These are phyloP conservation scores for Cuniculus paca DNA, from an alignment of 2,797 vertebrate species.

Conservation along the genomic window DNA sequence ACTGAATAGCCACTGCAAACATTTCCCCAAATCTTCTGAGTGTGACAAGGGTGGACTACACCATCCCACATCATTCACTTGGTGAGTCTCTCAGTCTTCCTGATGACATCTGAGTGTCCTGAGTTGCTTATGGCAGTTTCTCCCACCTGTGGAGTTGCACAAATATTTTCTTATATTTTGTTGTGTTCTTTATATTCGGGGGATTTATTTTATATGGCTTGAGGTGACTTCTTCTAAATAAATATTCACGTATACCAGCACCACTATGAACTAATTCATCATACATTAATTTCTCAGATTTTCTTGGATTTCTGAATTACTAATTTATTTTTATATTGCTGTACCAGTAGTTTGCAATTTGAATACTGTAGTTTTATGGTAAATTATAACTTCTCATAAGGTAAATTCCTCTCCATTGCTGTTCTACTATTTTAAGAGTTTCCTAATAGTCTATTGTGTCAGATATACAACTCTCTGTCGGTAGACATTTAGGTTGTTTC, in stretches of 20 bases:
- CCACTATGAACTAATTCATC: not conserved
- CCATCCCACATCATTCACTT: not conserved
- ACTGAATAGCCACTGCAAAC: not conserved
- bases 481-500: constrained; percentile 9
- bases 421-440: constrained; percentile 5
- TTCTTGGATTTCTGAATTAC: not conserved
- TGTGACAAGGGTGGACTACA: not conserved
- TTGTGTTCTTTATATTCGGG: not conserved
- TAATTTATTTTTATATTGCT: constrained; percentile 43
- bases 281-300: not conserved
- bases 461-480: not conserved
- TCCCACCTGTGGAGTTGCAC: not conserved
- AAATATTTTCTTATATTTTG: constrained; percentile 41
- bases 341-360: not conserved
- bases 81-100: not conserved
- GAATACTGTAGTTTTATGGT: not conserved
- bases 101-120: not conserved
- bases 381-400: constrained; percentile 8
- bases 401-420: not conserved
- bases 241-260: not conserved
- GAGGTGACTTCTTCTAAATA: constrained; percentile 15
- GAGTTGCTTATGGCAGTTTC: not conserved
- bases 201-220: constrained; percentile 29
- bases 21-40: not conserved
- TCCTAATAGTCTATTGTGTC: not conserved